Percentiles rank a stretch among this genome's conserved stretches.
Evolutionary conservation across 2,797 vertebrate species (phyloP).

Genomic region (Falco cherrug): DNA sequence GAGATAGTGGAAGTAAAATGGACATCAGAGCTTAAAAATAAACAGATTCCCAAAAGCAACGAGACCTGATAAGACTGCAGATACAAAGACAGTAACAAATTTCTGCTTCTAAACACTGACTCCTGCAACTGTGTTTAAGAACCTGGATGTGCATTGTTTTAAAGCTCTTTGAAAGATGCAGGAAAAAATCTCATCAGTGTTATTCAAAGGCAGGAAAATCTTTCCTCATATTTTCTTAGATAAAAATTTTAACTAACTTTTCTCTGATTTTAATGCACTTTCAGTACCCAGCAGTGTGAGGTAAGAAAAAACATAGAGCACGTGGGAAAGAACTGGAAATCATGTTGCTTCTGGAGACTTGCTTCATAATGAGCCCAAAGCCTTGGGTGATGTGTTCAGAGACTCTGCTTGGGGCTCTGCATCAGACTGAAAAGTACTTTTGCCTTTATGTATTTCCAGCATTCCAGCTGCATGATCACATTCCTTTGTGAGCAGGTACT

Average conservation of each 20-base stretch:
- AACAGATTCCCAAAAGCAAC: neutral
- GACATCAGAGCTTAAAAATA: neutral
- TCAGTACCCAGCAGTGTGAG: neutral
- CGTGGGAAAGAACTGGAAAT: neutral
- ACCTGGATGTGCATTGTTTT: neutral
- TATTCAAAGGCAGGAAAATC: neutral
- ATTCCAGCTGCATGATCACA: neutral
- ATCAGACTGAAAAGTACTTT: neutral
- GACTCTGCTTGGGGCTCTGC: neutral
- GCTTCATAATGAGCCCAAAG: neutral
- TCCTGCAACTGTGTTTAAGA: neutral
- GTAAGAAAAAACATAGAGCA: neutral
- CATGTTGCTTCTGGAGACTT: neutral
- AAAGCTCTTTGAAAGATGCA: neutral
- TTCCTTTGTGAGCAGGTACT: neutral
- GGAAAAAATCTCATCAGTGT: neutral
- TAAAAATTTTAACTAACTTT: neutral
- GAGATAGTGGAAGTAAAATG: slow-evolving; percentile 50
- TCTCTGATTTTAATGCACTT: neutral
- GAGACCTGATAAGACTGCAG: slow-evolving; percentile 31
- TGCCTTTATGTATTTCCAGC: neutral
- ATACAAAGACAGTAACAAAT: neutral
- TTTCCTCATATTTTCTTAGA: neutral
- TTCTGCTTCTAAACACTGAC: neutral
- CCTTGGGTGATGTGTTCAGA: neutral